Base-by-base conservation (phyloP, 1,140 invertebrate genomes). In the Metopolophium dirhodum region DNA sequence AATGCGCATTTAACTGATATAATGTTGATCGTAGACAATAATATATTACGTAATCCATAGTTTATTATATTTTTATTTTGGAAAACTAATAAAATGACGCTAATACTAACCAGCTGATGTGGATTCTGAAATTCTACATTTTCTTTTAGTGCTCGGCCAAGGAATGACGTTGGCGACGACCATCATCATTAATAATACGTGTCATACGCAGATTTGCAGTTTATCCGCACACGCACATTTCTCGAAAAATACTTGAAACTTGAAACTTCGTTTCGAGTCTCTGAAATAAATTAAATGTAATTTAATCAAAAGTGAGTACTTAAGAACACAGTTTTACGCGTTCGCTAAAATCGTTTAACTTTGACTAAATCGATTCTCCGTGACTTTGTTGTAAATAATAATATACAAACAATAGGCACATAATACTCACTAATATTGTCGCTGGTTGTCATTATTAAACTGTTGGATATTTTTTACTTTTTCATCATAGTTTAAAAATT, bases 231-330 rank as follows among this genome's bases (percentile, higher is more conserved):
- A 8, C 20, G 23, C 51, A 61, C 23, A 61, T 61, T 61, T 90
- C 54, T 90, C 11, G 0, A 61, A 41, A 90, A 90, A 90, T 30
- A 41, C 37, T 41, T 22, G 51, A 90, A 90, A 90, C 51, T 23
- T 30, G 54, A 61, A 90, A 90, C 88, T 89, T 89, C n/a, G 9
- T 89, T 54, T 54, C 2, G 9, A 54, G 47, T 54, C n/a, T 30
- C 22, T 57, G 37, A 47, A 30, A 90, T 47, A 41, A 61, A 61
- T 90, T 26, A 90, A 61, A 90, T 41, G 51, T 41, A 61, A 57
- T 90, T 61, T 57, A 90, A 90, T 57, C 85, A 90, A 57, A 90
- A 90, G 3, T 23, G 51, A 57, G 88, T 90, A 37, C 87, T 88
- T 54, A 54, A 88, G n/a, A 51, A 88, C 47, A 54, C 30, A 35